Conservation (phyloP, 2,113 vertebrate genomes). For the Gallinago undulata region DNA sequence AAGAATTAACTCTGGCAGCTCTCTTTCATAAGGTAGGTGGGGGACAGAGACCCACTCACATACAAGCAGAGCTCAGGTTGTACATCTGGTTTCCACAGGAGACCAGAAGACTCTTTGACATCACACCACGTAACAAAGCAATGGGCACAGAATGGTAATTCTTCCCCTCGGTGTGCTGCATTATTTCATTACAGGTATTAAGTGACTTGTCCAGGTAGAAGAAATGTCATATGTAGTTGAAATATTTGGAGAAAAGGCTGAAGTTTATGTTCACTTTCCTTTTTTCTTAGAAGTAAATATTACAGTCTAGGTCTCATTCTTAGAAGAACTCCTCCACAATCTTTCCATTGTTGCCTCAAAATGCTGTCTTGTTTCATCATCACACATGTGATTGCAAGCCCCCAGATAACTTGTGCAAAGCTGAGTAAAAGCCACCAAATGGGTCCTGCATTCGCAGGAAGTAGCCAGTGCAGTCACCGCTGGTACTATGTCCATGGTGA, state of each 20-base stretch:
- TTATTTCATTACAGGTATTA: not conserved
- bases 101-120: not conserved
- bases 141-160: not conserved
- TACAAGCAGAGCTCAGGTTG: not conserved
- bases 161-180: not conserved
- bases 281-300: not conserved
- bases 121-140: not conserved
- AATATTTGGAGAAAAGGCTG: not conserved
- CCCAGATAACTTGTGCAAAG: not conserved
- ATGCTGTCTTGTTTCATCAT: not conserved
- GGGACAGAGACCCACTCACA: not conserved
- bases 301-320: not conserved
- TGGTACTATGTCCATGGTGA: not conserved
- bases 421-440: not conserved
- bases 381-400: not conserved
- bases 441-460: not conserved
- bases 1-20: not conserved
- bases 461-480: not conserved
- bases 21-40: not conserved
- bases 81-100: not conserved
- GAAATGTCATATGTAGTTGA: not conserved
- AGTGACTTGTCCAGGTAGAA: not conserved
- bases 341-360: not conserved
- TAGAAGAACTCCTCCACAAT: not conserved
- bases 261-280: not conserved